These are phyloP conservation scores for Lepidotrigona ventralis DNA, from an alignment of 1,140 invertebrate species.

Conservation along the genomic window DNA sequence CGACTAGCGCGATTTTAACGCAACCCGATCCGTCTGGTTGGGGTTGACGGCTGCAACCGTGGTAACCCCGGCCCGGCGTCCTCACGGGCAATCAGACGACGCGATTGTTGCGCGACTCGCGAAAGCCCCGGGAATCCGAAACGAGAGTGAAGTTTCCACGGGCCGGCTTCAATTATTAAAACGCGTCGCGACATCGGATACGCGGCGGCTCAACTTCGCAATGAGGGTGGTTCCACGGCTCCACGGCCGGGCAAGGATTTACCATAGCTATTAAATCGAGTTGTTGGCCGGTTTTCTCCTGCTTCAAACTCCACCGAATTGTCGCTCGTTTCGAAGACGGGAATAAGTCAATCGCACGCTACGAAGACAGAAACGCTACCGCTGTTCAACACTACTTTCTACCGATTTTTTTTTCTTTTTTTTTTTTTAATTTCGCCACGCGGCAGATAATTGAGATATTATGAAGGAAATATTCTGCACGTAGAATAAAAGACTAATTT, in stretches of 20 bases:
- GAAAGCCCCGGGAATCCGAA: slow-evolving; percentile 34
- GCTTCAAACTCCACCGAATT: too few relatives aligned
- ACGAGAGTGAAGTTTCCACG: slow-evolving; percentile 33
- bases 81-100: slow-evolving; percentile 36
- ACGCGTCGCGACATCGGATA: slow-evolving; percentile 46
- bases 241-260: slow-evolving; percentile 7
- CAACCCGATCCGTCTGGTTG: slow-evolving; percentile 21
- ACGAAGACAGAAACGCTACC: neutral
- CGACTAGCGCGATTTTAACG: slow-evolving; percentile 12
- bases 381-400: too few relatives aligned
- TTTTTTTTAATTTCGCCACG: too few relatives aligned
- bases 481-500: too few relatives aligned
- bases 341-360: neutral
- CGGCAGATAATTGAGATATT: too few relatives aligned
- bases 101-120: slow-evolving; percentile 35
- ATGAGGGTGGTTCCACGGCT: slow-evolving; percentile 1
- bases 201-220: slow-evolving; percentile 1
- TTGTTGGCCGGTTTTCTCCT: neutral
- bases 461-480: too few relatives aligned
- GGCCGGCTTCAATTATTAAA: slow-evolving; percentile 49
- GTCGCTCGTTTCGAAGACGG: neutral
- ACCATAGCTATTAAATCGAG: slow-evolving; percentile 25
- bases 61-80: neutral
- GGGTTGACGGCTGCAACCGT: neutral
- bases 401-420: too few relatives aligned